Evolutionary conservation across 2,113 vertebrate genomes (phyloP).

Genomic region (Prietella phreatophila): DNA sequence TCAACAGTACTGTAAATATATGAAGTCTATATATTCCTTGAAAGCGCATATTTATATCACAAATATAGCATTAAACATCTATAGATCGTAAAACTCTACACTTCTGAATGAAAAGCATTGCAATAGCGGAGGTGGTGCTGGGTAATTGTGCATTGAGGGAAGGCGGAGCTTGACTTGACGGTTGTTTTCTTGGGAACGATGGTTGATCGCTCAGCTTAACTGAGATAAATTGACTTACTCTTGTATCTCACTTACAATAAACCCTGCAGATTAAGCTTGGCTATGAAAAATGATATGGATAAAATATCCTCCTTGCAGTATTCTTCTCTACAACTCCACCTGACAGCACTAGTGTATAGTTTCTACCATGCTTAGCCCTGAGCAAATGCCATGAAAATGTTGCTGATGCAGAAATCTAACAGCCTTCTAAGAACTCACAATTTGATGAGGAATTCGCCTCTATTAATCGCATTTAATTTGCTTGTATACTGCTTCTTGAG

Average conservation of each 20-base stretch:
- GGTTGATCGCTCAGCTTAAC: constrained; percentile 52
- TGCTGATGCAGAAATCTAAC: not conserved
- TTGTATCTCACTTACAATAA: constrained; percentile 59
- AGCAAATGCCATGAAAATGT: not conserved
- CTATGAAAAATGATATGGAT: constrained; percentile 51
- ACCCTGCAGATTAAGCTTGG: constrained; percentile 38
- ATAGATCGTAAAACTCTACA: not conserved
- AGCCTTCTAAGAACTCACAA: not conserved
- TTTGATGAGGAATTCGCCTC: not conserved
- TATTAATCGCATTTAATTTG: not conserved
- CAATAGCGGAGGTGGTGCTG: constrained; percentile 36
- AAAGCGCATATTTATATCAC: not conserved
- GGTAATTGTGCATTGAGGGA: constrained; percentile 56
- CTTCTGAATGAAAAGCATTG: constrained; percentile 18
- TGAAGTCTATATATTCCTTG: not conserved
- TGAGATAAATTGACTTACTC: constrained; percentile 58
- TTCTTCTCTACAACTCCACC: constrained; percentile 35
- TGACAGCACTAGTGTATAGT: not conserved
- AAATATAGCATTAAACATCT: not conserved
- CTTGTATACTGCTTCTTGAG: not conserved
- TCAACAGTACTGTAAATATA: not conserved
- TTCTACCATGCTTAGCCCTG: not conserved
- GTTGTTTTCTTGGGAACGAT: constrained; percentile 41
- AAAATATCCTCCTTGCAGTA: constrained; percentile 46
- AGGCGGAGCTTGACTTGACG: constrained; percentile 45